Conservation (phyloP, 2,888 invertebrate species). For the Listrodromus nycthemerus region DNA sequence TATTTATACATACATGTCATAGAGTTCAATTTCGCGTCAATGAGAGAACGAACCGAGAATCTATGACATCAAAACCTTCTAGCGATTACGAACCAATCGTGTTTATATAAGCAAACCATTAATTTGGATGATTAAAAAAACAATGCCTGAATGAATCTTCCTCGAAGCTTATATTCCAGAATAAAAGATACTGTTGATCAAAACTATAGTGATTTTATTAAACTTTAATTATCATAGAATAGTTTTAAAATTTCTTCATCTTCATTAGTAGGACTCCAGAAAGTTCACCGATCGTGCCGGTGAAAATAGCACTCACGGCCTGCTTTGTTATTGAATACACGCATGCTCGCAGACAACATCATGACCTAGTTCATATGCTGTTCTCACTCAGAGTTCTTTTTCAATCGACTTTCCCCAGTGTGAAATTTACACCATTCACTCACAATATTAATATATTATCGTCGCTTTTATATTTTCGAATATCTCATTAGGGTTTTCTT, state of each 20-base stretch:
- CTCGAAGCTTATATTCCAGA: slow-evolving; percentile 66
- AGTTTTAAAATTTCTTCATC: slow-evolving; percentile 56
- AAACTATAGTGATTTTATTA: slow-evolving; percentile 40
- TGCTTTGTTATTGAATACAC: slow-evolving; percentile 66
- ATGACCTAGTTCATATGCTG: slow-evolving; percentile 60
- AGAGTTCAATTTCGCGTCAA: slow-evolving; percentile 46
- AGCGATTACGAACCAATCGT: slow-evolving; percentile 47
- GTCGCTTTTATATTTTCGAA: slow-evolving; percentile 18
- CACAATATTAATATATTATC: slow-evolving; percentile 5
- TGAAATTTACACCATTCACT: slow-evolving; percentile 41
- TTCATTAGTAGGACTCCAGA: slow-evolving; percentile 61
- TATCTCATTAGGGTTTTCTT: slow-evolving; percentile 28
- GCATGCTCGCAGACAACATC: slow-evolving; percentile 56
- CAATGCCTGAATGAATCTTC: slow-evolving; percentile 62
- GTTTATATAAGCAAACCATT: slow-evolving; percentile 58
- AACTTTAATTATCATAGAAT: slow-evolving; percentile 15
- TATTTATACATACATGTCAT: slow-evolving; percentile 63
- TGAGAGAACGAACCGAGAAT: slow-evolving; percentile 7
- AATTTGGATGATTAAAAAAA: slow-evolving; percentile 50
- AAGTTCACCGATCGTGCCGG: slow-evolving; percentile 63
- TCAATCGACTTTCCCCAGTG: slow-evolving; percentile 63
- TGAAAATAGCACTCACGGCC: slow-evolving; percentile 66
- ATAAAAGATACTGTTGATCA: slow-evolving; percentile 65
- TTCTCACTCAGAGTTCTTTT: slow-evolving; percentile 47
- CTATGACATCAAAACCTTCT: slow-evolving; percentile 43